Evolutionary conservation across 2,797 vertebrate species (phyloP).

Genomic region (Microtus californicus): DNA sequence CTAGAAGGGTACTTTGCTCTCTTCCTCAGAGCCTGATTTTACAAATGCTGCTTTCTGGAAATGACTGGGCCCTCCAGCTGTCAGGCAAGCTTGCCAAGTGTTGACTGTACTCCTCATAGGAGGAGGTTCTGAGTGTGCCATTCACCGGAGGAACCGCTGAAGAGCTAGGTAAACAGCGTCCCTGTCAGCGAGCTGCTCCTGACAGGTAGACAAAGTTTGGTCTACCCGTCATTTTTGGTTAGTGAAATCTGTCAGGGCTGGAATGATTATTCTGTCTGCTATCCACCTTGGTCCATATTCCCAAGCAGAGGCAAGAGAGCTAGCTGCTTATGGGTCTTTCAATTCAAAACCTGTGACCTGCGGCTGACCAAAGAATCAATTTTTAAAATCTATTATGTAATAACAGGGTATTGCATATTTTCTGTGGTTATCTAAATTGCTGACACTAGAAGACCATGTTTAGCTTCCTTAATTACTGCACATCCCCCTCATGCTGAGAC

Average conservation of each 20-base stretch:
- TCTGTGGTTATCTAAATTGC: background rate
- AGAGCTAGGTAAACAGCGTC: background rate
- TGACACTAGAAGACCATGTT: background rate
- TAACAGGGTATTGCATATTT: background rate
- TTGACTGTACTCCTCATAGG: background rate
- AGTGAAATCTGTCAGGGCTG: background rate
- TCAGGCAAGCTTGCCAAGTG: background rate
- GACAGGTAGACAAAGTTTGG: background rate
- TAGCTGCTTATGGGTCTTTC: background rate
- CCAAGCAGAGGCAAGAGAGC: background rate
- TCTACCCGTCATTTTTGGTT: background rate
- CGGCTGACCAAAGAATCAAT: background rate
- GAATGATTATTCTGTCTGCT: background rate
- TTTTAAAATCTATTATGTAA: background rate
- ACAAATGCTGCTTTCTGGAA: slow-evolving; percentile 15
- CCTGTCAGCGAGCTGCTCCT: background rate
- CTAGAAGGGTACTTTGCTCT: background rate
- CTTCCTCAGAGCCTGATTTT: slow-evolving; percentile 3
- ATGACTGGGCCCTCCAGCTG: background rate
- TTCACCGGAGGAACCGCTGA: no score
- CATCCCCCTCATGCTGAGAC: background rate
- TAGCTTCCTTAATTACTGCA: background rate
- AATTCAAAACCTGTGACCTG: background rate
- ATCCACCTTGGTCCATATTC: background rate
- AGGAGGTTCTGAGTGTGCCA: no score